Conservation (phyloP, 2,888 invertebrate species). For the Mythimna loreyi region DNA sequence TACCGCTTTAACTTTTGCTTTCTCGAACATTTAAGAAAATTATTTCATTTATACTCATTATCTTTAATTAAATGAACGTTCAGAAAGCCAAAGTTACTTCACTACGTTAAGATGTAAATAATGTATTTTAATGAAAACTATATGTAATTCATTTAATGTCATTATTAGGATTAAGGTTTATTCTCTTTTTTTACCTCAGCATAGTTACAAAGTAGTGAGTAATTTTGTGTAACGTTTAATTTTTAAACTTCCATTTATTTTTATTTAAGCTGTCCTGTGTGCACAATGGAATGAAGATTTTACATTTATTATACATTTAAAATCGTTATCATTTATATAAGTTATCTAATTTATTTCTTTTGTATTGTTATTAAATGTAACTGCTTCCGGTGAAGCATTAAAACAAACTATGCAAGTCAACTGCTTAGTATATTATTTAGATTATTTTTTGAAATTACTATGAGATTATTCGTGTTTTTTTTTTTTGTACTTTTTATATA, state of each 20-base stretch:
- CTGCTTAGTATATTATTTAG: slow-evolving; percentile 73
- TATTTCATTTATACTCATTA: slow-evolving; percentile 85
- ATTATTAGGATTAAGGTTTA: slow-evolving; percentile 77
- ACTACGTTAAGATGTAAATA: slow-evolving; percentile 84
- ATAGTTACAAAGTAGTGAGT: slow-evolving; percentile 73
- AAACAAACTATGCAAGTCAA: slow-evolving; percentile 72
- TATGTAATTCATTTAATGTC: slow-evolving; percentile 83
- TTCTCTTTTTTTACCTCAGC: slow-evolving; percentile 85
- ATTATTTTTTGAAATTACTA: slow-evolving; percentile 86
- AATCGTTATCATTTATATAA: slow-evolving; percentile 76
- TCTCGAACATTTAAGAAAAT: slow-evolving; percentile 66
- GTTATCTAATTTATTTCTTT: slow-evolving; percentile 79
- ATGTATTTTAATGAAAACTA: slow-evolving; percentile 78
- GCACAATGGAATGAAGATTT: slow-evolving; percentile 78
- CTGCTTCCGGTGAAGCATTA: slow-evolving; percentile 63
- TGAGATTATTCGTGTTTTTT: slow-evolving; percentile 88
- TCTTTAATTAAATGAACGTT: slow-evolving; percentile 76
- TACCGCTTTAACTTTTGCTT: slow-evolving; percentile 74
- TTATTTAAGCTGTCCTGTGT: slow-evolving; percentile 76
- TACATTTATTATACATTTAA: slow-evolving; percentile 69
- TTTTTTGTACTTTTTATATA: slow-evolving; percentile 85
- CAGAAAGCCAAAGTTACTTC: slow-evolving; percentile 87
- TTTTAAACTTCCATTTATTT: slow-evolving; percentile 64
- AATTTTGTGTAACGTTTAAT: slow-evolving; percentile 65
- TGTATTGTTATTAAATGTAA: slow-evolving; percentile 76